These are phyloP conservation scores for Pantelozetes paolii DNA, from an alignment of 2,888 invertebrate species.

Conservation along the genomic window DNA sequence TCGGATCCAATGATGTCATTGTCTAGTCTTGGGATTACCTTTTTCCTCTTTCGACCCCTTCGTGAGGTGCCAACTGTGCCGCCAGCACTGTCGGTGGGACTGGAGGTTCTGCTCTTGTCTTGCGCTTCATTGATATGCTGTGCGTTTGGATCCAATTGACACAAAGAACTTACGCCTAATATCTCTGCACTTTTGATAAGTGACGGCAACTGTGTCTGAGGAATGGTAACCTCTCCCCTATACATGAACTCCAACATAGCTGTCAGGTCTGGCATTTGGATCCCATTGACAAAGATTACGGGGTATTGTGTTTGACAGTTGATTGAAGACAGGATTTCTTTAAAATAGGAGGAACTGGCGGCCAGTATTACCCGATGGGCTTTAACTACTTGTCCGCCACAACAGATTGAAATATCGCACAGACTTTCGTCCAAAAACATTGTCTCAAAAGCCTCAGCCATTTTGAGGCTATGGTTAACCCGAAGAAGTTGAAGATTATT, in stretches of 20 bases:
- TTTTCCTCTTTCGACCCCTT: constrained; percentile 1
- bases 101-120: constrained; percentile 23
- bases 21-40: background rate
- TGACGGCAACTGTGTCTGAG: constrained; percentile 1
- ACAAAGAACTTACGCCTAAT: constrained; percentile 13
- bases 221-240: constrained; percentile 22
- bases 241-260: constrained; percentile 35
- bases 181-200: constrained; percentile 24
- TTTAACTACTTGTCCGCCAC: constrained; percentile 4
- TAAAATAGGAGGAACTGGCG: constrained; percentile 24
- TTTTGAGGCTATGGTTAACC: constrained; percentile 14
- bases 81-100: background rate
- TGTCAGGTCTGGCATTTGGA: background rate
- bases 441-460: constrained; percentile 18
- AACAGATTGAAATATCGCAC: constrained; percentile 20
- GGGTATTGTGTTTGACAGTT: background rate
- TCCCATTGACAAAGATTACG: background rate
- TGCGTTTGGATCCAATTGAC: constrained; percentile 29
- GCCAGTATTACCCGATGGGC: constrained; percentile 29
- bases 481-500: constrained; percentile 31
- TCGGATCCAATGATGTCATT: background rate
- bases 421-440: constrained; percentile 28
- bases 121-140: background rate
- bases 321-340: constrained; percentile 6
- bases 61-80: no score